Evolutionary conservation across 2,888 invertebrate species (phyloP).

Genomic region (Drosophila mimetica): DNA sequence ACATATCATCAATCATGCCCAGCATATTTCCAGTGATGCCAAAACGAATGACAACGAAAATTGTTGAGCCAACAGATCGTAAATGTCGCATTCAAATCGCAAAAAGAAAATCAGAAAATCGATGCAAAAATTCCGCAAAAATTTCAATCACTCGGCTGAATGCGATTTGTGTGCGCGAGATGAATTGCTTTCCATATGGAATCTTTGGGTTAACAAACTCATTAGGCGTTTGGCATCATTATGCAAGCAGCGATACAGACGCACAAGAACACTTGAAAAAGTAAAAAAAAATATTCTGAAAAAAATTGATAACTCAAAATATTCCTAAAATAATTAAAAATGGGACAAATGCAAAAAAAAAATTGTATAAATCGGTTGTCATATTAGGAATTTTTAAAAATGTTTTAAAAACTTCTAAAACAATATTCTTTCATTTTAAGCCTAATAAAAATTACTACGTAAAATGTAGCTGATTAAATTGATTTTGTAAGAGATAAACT

Average conservation of each 20-base stretch:
- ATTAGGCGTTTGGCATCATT: constrained; percentile 54
- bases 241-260: constrained; percentile 7
- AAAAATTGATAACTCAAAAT: too few relatives aligned
- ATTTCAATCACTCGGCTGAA: constrained; percentile 15
- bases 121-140: constrained; percentile 26
- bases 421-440: too few relatives aligned
- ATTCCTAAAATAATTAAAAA: background rate
- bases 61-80: constrained; percentile 31
- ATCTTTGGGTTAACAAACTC: constrained; percentile 69
- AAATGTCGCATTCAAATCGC: constrained; percentile 29
- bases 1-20: constrained; percentile 70
- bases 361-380: too few relatives aligned
- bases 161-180: constrained; percentile 6
- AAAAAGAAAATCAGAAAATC: constrained; percentile 19
- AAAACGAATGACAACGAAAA: constrained; percentile 40
- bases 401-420: too few relatives aligned
- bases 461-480: too few relatives aligned
- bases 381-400: too few relatives aligned
- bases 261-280: background rate
- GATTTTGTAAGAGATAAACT: too few relatives aligned
- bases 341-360: too few relatives aligned
- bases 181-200: constrained; percentile 27
- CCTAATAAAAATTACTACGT: too few relatives aligned
- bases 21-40: constrained; percentile 52
- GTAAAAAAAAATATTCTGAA: background rate